Conservation (phyloP, 2,113 vertebrate species). For the Fregetta grallaria region DNA sequence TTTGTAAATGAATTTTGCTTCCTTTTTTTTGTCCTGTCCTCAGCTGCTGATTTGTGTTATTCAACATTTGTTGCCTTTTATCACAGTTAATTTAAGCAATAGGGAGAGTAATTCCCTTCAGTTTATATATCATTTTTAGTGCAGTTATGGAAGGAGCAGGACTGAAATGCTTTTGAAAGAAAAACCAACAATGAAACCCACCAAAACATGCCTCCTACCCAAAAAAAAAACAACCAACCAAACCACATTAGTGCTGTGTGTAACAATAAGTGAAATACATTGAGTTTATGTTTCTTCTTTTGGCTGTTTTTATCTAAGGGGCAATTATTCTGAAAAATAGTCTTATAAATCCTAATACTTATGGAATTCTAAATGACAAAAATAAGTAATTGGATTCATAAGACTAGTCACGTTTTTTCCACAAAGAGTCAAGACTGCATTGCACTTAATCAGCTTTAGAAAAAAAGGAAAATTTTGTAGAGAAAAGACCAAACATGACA, state of each 20-base stretch:
- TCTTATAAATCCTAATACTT: not conserved
- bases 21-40: not conserved
- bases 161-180: not conserved
- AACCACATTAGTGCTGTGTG: not conserved
- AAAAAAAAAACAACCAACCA: not conserved
- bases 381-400: not conserved
- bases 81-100: not conserved
- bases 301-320: not conserved
- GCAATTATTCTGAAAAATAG: not conserved
- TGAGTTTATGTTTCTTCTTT: not conserved
- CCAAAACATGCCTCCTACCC: too few species aligned
- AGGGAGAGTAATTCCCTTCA: not conserved
- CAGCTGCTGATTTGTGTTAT: not conserved
- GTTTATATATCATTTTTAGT: not conserved
- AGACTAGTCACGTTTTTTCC: not conserved
- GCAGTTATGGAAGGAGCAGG: not conserved
- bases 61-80: constrained; percentile 22
- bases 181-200: not conserved
- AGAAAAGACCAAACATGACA: not conserved
- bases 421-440: not conserved
- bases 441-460: not conserved
- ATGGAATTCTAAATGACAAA: not conserved
- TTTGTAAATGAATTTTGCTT: not conserved
- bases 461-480: not conserved
- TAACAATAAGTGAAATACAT: not conserved